Evolutionary conservation across 2,113 vertebrate species (phyloP).

Genomic region (Poeciliopsis prolifica): DNA sequence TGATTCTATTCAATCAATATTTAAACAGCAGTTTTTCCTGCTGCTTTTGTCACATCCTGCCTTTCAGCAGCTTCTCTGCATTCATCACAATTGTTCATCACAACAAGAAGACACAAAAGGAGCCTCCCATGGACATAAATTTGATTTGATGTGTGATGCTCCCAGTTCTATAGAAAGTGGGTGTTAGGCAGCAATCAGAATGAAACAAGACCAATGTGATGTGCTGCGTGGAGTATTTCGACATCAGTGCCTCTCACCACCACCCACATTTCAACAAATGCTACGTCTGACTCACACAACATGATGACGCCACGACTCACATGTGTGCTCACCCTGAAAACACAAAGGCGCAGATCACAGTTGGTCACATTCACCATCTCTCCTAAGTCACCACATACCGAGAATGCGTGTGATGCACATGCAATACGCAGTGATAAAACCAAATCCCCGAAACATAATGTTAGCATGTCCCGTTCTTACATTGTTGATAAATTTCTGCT

Average conservation of each 20-base stretch:
- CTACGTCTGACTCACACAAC: constrained; percentile 70
- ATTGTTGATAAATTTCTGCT: constrained; percentile 46
- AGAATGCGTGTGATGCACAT: constrained; percentile 33
- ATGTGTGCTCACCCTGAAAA: constrained; percentile 32
- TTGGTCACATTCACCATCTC: constrained; percentile 40
- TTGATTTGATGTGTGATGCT: constrained; percentile 13
- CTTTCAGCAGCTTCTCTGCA: constrained; percentile 19
- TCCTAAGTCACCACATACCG: constrained; percentile 21
- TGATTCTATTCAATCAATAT: neutral
- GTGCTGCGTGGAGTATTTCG: constrained; percentile 9
- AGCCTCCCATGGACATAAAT: constrained; percentile 40
- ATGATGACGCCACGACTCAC: constrained; percentile 50
- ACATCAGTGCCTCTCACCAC: constrained; percentile 44
- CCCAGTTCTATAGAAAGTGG: constrained; percentile 23
- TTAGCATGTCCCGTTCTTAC: constrained; percentile 22
- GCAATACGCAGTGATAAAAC: constrained; percentile 20
- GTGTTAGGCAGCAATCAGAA: constrained; percentile 36
- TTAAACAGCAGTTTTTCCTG: constrained; percentile 22
- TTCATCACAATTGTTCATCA: constrained; percentile 3
- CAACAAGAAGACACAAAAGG: constrained; percentile 25
- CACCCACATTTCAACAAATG: constrained; percentile 62
- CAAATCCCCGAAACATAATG: constrained; percentile 19
- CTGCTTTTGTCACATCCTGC: constrained; percentile 18
- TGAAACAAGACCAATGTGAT: constrained; percentile 31
- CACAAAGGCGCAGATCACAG: constrained; percentile 28